Evolutionary conservation across 2,797 vertebrate species (phyloP).

Genomic region (Lutjanus argentimaculatus): DNA sequence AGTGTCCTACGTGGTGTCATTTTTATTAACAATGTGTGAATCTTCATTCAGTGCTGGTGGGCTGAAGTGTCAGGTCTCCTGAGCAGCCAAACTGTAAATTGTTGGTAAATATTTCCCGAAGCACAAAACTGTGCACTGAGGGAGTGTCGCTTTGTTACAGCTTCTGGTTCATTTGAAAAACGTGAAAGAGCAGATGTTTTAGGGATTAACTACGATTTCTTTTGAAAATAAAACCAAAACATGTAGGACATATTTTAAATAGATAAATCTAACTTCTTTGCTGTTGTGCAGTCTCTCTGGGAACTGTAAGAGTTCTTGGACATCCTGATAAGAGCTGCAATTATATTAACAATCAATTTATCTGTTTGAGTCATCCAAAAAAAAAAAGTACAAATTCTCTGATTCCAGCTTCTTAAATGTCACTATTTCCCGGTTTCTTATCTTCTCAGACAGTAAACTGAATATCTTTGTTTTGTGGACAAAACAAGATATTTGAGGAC

Average conservation of each 20-base stretch:
- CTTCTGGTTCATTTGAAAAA: background rate
- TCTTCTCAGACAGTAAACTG: no score
- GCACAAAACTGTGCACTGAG: background rate
- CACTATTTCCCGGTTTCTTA: no score
- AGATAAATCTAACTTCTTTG: background rate
- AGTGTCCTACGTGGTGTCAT: background rate
- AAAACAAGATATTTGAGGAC: no score
- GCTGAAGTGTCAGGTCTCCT: background rate
- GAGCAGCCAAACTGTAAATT: slow-evolving; percentile 1
- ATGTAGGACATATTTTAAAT: background rate
- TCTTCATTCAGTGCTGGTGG: background rate
- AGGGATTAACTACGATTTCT: background rate
- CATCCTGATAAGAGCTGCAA: background rate
- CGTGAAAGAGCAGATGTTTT: background rate
- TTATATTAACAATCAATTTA: no score
- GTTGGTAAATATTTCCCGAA: background rate
- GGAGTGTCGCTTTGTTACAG: background rate
- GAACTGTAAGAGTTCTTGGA: background rate
- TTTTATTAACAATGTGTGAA: background rate
- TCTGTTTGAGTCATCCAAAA: no score
- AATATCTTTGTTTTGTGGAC: no score
- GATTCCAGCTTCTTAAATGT: no score
- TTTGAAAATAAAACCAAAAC: background rate
- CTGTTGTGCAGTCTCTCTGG: background rate
- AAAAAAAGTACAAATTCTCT: no score